Conservation (phyloP, 1,140 invertebrate species). For the Atopsyche davidsoni region DNA sequence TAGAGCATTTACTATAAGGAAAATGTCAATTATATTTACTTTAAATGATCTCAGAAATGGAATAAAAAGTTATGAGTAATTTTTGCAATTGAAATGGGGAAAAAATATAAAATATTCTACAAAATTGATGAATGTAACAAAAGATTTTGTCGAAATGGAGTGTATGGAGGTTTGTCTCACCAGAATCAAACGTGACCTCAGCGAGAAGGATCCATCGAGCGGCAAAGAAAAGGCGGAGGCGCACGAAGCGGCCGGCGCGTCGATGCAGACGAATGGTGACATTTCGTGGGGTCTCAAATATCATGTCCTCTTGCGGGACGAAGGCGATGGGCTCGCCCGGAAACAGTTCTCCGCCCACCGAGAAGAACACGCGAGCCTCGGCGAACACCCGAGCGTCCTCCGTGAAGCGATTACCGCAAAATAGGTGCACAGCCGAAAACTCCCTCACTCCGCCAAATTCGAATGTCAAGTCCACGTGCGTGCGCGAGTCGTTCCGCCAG, state of each 20-base stretch:
- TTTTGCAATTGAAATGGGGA: no score
- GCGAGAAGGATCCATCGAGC: conserved; percentile 85
- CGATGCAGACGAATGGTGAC: conserved; percentile 80
- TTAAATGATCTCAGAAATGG: no score
- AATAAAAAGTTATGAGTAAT: no score
- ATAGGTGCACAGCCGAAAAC: conserved; percentile 78
- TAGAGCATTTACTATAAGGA: no score
- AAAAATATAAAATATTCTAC: no score
- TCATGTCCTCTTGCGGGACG: conserved; percentile 70
- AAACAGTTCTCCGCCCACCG: conserved; percentile 72
- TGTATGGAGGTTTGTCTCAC: no score
- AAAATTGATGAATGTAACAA: no score
- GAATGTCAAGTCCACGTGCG: conserved; percentile 71
- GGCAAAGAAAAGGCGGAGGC: conserved; percentile 74
- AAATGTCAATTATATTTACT: no score
- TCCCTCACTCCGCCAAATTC: conserved; percentile 84
- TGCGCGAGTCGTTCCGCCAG: conserved; percentile 76
- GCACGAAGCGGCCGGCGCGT: conserved; percentile 74
- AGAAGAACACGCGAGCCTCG: conserved; percentile 73
- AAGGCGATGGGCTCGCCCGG: conserved; percentile 67
- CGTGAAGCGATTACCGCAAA: conserved; percentile 75
- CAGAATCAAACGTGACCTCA: conserved; percentile 77
- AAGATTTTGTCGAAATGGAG: no score
- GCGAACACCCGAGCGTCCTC: conserved; percentile 78
- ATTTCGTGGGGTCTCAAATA: conserved; percentile 76